Conservation (phyloP, 2,113 vertebrate species). For the Anguilla rostrata region DNA sequence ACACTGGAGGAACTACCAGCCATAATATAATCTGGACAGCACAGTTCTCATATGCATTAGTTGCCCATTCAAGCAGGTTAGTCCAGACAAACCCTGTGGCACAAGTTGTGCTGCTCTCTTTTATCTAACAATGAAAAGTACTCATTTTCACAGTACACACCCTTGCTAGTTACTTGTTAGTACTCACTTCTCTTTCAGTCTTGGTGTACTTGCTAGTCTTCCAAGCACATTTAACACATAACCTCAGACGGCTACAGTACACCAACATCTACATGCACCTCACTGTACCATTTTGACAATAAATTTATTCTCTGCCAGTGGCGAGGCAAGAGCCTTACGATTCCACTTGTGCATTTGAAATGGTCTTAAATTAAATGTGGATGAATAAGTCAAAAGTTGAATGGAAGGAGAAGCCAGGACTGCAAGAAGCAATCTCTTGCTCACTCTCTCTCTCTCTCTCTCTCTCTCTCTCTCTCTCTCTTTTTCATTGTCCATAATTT, state of each 20-base stretch:
- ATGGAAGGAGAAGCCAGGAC: not conserved
- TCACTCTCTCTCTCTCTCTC: too few species aligned
- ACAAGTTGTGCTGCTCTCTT: constrained; percentile 30
- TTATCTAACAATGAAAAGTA: constrained; percentile 53
- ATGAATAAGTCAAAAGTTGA: not conserved
- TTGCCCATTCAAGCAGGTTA: constrained; percentile 60
- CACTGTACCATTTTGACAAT: not conserved
- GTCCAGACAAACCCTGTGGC: constrained; percentile 62
- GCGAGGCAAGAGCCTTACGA: not conserved
- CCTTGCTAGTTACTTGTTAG: too few species aligned
- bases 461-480: too few species aligned
- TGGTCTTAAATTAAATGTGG: not conserved
- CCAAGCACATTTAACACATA: not conserved
- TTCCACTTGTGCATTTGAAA: not conserved
- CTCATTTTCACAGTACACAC: not conserved
- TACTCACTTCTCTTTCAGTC: not conserved
- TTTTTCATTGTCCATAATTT: not conserved
- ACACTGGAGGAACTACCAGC: constrained; percentile 50
- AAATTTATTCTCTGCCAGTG: not conserved
- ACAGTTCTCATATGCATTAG: constrained; percentile 66
- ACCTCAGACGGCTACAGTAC: not conserved
- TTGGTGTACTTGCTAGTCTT: not conserved
- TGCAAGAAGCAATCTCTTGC: not conserved
- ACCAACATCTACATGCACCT: not conserved
- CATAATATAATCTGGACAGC: constrained; percentile 60